Evolutionary conservation across 1,140 invertebrate genomes (phyloP), one percentile per base, ranked within the genome.

Genomic region (Calephelis nemesis): DNA sequence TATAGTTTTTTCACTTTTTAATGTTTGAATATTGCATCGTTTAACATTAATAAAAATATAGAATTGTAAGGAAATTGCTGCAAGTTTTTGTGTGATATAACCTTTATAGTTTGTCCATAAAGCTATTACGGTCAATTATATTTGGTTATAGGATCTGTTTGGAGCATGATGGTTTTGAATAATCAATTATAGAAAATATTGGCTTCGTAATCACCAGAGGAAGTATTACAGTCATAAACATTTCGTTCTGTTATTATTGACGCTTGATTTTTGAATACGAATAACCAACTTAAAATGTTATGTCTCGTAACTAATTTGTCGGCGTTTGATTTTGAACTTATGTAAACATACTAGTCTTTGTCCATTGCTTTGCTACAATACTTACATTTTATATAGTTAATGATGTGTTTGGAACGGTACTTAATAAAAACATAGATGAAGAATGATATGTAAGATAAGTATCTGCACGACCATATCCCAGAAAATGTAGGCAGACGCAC

Each of bases 181-280:
- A 84, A 83, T 83, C 76, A 75, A 80, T 78, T 81, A 73, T 71
- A 78, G 72, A 77, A 62, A 72, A 74, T 79, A 75, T 72, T 65
- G 64, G 52, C 73, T 74, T 69, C 65, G 78, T 70, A 71, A 74
- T 71, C 60, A 72, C 74, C 63, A 67, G 74, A 76, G 73, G 73
- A 74, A 72, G 73, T 74, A 72, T 75, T 74, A 67, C 60, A 69
- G 49, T 75, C 69, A 70, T 74, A 72, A 77, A 77, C 71, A 73
- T 74, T 74, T 69, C 62, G 68, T 63, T 75, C 75, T 66, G 54
- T 65, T 71, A 66, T 76, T 67, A 69, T 68, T 63, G 47, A 64
- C 70, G 42, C 63, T 73, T 73, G 52, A 72, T 68, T 72, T 70
- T 71, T 69, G 70, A 70, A 72, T 73, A 70, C 67, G 68, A 75